Percentiles rank a stretch among this genome's conserved stretches.
Conservation (phyloP, 2,113 vertebrate genomes). For the Pavo muticus region DNA sequence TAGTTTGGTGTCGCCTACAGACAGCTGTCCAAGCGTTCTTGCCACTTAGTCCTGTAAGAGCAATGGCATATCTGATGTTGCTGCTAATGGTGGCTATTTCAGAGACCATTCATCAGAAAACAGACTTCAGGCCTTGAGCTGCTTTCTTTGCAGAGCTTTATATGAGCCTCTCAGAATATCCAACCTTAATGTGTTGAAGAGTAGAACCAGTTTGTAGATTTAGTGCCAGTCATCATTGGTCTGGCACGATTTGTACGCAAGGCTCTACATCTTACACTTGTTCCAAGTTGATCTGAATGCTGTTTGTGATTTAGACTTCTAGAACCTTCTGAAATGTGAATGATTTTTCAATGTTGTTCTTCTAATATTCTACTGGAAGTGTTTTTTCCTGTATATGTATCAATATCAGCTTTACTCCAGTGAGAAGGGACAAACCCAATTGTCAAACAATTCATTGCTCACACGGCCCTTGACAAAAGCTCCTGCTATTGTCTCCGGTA, state of each 20-base stretch:
- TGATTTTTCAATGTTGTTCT: neutral
- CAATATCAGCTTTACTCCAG: neutral
- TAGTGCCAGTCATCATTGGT: neutral
- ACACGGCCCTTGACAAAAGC: neutral
- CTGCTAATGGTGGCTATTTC: slow-evolving; percentile 17
- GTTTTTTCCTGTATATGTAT: neutral
- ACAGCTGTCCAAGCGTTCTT: neutral
- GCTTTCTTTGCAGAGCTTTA: neutral
- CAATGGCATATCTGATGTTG: neutral
- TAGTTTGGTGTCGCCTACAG: neutral
- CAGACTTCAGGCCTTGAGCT: neutral
- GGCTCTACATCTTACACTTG: neutral
- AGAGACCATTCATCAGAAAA: neutral
- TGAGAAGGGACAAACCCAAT: neutral
- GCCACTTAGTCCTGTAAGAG: neutral
- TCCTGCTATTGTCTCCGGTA: neutral
- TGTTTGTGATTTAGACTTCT: neutral
- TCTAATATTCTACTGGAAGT: neutral
- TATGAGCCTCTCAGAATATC: neutral
- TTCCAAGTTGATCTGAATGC: neutral
- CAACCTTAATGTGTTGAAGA: neutral
- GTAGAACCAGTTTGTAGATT: neutral
- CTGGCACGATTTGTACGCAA: neutral
- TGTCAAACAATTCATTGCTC: neutral
- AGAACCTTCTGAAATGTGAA: neutral